Evolutionary conservation across 2,113 vertebrate species (phyloP).

Genomic region (Athene noctua): DNA sequence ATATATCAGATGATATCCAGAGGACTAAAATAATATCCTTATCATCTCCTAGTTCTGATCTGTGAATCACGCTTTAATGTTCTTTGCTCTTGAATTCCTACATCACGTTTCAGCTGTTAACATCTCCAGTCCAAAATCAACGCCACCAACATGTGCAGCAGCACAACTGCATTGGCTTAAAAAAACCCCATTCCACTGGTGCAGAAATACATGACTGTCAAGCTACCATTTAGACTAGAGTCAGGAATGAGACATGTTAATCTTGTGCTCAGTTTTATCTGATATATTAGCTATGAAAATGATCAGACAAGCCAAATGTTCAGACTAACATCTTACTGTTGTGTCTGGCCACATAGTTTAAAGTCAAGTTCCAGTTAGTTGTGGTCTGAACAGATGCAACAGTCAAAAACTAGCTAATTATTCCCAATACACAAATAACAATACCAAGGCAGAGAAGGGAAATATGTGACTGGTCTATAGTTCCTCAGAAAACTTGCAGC

Average conservation of each 20-base stretch:
- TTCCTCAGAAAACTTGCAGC: background rate
- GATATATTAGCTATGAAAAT: conserved; percentile 47
- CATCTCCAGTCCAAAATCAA: background rate
- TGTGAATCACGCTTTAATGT: background rate
- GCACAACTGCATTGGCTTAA: background rate
- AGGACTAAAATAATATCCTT: background rate
- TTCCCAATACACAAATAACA: conserved; percentile 6
- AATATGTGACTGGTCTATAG: background rate
- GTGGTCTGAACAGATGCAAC: conserved; percentile 28
- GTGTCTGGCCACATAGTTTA: background rate
- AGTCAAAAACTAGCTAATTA: conserved; percentile 28
- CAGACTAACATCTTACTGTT: background rate
- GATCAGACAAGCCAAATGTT: background rate
- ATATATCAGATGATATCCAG: background rate
- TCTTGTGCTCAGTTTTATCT: background rate
- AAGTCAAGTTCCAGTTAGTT: conserved; percentile 23
- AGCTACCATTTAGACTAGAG: background rate
- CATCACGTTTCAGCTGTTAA: fast-evolving
- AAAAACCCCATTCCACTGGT: background rate
- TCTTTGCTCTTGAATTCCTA: background rate
- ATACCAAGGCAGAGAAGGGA: background rate
- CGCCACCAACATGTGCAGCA: background rate
- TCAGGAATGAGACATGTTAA: background rate
- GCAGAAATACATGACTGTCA: background rate
- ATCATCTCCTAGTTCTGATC: background rate